Evolutionary conservation across 2,113 vertebrate genomes (phyloP).

Genomic region (Circaetus cinerascens): DNA sequence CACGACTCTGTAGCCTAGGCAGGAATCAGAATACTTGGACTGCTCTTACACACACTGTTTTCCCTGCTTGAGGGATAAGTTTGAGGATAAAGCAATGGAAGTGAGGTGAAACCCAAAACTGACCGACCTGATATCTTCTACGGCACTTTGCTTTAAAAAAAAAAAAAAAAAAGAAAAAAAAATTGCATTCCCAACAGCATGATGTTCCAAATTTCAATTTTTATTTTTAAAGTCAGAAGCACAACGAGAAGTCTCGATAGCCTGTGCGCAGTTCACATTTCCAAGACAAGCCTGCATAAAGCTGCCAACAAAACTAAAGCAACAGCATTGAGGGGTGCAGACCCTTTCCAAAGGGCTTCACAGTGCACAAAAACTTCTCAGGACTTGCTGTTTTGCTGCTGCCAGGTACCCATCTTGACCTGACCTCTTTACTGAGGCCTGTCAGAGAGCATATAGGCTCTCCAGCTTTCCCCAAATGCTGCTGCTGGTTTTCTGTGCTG

Average conservation of each 20-base stretch:
- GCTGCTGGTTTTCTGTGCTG: background rate
- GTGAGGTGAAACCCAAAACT: background rate
- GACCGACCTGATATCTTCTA: background rate
- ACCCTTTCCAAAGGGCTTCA: background rate
- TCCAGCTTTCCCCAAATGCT: background rate
- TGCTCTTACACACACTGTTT: background rate
- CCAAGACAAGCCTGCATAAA: background rate
- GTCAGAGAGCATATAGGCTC: background rate
- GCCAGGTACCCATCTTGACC: background rate
- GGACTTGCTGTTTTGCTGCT: background rate
- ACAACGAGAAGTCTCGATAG: rapidly evolving
- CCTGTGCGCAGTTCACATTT: rapidly evolving
- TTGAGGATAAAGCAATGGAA: background rate
- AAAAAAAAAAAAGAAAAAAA: background rate
- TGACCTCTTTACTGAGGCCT: background rate
- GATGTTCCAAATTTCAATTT: background rate
- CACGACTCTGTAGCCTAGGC: background rate
- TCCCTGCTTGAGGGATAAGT: background rate
- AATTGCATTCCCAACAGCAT: background rate
- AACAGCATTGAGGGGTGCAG: background rate
- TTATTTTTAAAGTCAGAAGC: background rate
- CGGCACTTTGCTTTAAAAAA: background rate
- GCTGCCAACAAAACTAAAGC: background rate
- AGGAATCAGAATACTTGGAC: background rate
- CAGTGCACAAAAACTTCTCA: background rate